Percentiles rank a stretch among this genome's conserved stretches.
Evolutionary conservation across 1,140 invertebrate species (phyloP).

Genomic region (Harlomillsia oculata): DNA sequence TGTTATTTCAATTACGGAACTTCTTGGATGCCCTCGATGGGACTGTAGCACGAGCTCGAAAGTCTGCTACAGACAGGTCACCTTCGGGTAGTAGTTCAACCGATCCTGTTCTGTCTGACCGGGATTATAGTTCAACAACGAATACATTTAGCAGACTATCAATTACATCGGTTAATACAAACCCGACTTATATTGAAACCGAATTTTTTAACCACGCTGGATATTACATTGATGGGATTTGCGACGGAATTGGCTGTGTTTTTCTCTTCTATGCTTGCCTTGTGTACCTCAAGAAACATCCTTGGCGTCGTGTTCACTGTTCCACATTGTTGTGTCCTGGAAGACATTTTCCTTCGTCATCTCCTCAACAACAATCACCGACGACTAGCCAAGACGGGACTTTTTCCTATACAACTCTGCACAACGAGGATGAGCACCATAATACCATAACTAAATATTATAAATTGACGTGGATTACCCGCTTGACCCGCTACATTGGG

Average conservation of each 20-base stretch:
- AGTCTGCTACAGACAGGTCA: conserved; percentile 44
- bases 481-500: background rate
- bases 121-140: too few relatives aligned
- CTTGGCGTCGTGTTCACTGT: too few relatives aligned
- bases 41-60: conserved; percentile 59
- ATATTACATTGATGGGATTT: conserved; percentile 63
- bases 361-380: too few relatives aligned
- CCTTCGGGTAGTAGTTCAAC: too few relatives aligned
- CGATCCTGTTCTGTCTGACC: background rate
- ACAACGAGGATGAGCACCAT: background rate
- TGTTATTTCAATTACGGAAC: conserved; percentile 63
- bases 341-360: background rate
- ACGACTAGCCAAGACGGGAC: background rate
- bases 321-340: background rate
- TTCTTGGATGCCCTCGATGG: conserved; percentile 71
- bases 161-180: too few relatives aligned
- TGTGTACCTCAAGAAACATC: conserved; percentile 47
- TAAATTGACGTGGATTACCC: background rate
- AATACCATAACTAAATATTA: background rate
- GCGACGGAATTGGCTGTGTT: conserved; percentile 59
- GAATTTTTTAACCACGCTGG: conserved; percentile 45
- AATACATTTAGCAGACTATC: too few relatives aligned
- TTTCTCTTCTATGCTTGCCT: conserved; percentile 55
- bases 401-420: background rate
- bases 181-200: too few relatives aligned